Conservation (phyloP, 2,113 vertebrate genomes). For the Nothoprocta perdicaria region DNA sequence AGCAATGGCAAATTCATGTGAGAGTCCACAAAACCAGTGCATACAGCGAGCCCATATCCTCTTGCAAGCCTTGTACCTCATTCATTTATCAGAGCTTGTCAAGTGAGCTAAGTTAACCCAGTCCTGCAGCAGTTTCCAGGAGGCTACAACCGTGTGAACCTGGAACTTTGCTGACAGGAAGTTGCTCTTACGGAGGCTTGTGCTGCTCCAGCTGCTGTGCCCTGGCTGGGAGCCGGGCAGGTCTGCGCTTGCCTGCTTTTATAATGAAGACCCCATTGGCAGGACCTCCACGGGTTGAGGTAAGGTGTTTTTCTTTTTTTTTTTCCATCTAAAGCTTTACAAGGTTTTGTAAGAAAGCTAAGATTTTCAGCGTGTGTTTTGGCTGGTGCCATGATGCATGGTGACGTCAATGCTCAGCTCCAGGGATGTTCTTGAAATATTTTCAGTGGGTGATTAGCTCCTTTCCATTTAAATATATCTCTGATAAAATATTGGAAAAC, state of each 20-base stretch:
- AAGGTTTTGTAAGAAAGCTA: slow-evolving; percentile 9
- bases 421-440: slow-evolving; percentile 30
- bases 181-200: slow-evolving; percentile 73
- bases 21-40: slow-evolving; percentile 36
- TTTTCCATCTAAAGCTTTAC: slow-evolving; percentile 39
- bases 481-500: slow-evolving; percentile 35
- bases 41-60: slow-evolving; percentile 12
- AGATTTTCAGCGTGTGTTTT: slow-evolving; percentile 15
- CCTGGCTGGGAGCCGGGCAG: slow-evolving; percentile 57
- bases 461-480: slow-evolving; percentile 37
- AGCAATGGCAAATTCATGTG: slow-evolving; percentile 2
- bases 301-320: slow-evolving; percentile 25
- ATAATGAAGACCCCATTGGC: slow-evolving; percentile 49
- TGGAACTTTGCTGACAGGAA: slow-evolving; percentile 75
- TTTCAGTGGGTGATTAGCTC: slow-evolving; percentile 10
- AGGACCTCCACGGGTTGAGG: slow-evolving; percentile 37
- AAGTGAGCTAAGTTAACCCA: slow-evolving; percentile 65
- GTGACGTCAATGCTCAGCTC: slow-evolving; percentile 32
- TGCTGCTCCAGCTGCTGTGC: slow-evolving; percentile 56
- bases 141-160: slow-evolving; percentile 70
- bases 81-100: slow-evolving; percentile 42
- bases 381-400: background rate
- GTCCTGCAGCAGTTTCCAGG: slow-evolving; percentile 74
- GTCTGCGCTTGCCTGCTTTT: slow-evolving; percentile 35
- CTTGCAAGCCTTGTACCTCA: slow-evolving; percentile 24